A percentile compares a stretch with the other conserved stretches of the same genome.
Evolutionary conservation across 1,140 invertebrate genomes (phyloP).

Genomic region (Drosophila tsacasi): DNA sequence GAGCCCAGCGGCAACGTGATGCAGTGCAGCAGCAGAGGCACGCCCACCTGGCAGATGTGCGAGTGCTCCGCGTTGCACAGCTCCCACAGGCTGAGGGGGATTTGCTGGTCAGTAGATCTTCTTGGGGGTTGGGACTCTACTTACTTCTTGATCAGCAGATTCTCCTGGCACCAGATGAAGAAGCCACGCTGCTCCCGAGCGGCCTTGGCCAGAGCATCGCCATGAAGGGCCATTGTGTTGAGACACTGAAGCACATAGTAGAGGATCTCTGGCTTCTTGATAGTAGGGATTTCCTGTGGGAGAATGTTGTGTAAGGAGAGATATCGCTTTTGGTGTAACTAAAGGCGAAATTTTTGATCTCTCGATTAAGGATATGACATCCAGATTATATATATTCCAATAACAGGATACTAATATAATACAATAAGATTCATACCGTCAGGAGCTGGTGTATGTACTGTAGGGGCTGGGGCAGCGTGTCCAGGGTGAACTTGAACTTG

Average conservation of each 20-base stretch:
- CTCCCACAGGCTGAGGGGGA: conserved; percentile 93
- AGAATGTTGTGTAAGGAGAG: conserved; percentile 48
- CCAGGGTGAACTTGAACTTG: conserved; percentile 95
- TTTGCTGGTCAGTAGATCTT: not conserved
- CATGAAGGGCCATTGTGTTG: conserved; percentile 96
- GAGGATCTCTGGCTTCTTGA: conserved; percentile 95
- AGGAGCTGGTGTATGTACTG: conserved; percentile 96
- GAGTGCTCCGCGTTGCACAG: conserved; percentile 96
- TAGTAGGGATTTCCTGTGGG: conserved; percentile 90
- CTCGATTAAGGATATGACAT: not conserved
- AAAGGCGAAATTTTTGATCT: not conserved
- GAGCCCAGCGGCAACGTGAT: conserved; percentile 96
- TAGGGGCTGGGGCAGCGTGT: conserved; percentile 96
- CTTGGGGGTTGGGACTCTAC: conserved; percentile 42
- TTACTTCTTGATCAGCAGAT: conserved; percentile 97
- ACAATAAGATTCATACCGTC: conserved; percentile 87
- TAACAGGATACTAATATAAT: no score
- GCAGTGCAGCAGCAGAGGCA: conserved; percentile 97
- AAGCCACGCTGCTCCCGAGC: conserved; percentile 96
- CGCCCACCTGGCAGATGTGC: conserved; percentile 95
- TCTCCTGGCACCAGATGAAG: conserved; percentile 99
- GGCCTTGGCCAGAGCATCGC: conserved; percentile 95
- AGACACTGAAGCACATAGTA: conserved; percentile 97
- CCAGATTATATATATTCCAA: no score
- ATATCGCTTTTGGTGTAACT: not conserved